Conservation (phyloP, 2,113 vertebrate genomes). For the Geococcyx californianus region DNA sequence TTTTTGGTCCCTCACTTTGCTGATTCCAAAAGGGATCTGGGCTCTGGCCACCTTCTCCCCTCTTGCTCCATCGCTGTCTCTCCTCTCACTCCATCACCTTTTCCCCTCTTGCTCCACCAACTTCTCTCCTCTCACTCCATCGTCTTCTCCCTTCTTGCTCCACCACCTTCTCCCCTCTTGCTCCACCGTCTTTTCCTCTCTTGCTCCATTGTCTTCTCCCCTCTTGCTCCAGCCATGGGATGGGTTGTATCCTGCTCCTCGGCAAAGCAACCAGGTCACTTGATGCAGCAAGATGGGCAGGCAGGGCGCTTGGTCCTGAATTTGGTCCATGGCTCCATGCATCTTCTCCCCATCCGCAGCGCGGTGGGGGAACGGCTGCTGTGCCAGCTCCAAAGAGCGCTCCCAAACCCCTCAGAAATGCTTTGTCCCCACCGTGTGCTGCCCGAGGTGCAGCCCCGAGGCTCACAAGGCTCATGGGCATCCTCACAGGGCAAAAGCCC, state of each 20-base stretch:
- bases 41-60: neutral
- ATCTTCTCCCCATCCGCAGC: neutral
- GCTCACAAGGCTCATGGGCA: rapidly evolving
- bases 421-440: neutral
- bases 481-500: rapidly evolving
- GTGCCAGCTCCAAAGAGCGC: rapidly evolving
- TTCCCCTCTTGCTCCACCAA: too few relatives aligned
- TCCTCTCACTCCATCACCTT: too few relatives aligned
- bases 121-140: too few relatives aligned
- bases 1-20: neutral
- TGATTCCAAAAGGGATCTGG: neutral
- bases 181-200: too few relatives aligned
- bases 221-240: neutral
- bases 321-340: rapidly evolving
- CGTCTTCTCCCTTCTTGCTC: too few relatives aligned
- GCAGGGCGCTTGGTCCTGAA: neutral
- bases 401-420: neutral
- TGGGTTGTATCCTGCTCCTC: rapidly evolving
- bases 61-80: neutral
- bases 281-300: neutral
- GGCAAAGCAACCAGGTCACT: neutral
- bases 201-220: neutral
- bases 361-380: neutral
- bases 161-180: too few relatives aligned
- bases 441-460: neutral